Conservation (phyloP, 2,888 invertebrate species). For the Plutella xylostella region DNA sequence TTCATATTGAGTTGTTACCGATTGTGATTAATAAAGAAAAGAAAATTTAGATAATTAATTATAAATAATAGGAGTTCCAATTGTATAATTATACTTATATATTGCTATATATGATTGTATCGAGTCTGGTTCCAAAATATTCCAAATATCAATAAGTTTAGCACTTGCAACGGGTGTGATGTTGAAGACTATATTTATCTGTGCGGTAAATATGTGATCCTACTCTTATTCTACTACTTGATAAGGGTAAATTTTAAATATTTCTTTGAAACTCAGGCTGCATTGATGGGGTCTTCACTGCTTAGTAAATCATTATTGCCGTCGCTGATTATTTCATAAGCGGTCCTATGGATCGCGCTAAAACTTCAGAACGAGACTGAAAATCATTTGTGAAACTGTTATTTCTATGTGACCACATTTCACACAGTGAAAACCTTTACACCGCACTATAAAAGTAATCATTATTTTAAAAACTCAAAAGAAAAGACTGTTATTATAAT, state of each 20-base stretch:
- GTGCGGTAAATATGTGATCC: neutral
- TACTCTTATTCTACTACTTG: neutral
- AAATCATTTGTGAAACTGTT: too few relatives aligned
- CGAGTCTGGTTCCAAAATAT: slow-evolving; percentile 13
- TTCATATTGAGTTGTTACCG: slow-evolving; percentile 56
- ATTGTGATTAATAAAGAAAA: slow-evolving; percentile 57
- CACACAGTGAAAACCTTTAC: too few relatives aligned
- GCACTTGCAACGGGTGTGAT: slow-evolving; percentile 28
- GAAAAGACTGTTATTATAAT: too few relatives aligned
- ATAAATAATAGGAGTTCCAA: slow-evolving; percentile 70
- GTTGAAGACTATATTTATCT: neutral
- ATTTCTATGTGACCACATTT: too few relatives aligned
- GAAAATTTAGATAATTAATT: slow-evolving; percentile 53
- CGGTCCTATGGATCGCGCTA: too few relatives aligned
- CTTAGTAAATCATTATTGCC: too few relatives aligned
- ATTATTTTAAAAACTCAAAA: too few relatives aligned
- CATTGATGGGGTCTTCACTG: too few relatives aligned
- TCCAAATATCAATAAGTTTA: slow-evolving; percentile 23
- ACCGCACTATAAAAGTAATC: too few relatives aligned
- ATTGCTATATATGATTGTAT: slow-evolving; percentile 35
- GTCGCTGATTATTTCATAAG: too few relatives aligned
- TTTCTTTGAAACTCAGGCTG: too few relatives aligned
- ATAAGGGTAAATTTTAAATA: neutral
- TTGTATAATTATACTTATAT: slow-evolving; percentile 64
- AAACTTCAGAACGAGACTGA: too few relatives aligned